Evolutionary conservation across 2,888 invertebrate species (phyloP), one percentile per base, ranked within the genome.

Genomic region (Lochmaea crataegi): DNA sequence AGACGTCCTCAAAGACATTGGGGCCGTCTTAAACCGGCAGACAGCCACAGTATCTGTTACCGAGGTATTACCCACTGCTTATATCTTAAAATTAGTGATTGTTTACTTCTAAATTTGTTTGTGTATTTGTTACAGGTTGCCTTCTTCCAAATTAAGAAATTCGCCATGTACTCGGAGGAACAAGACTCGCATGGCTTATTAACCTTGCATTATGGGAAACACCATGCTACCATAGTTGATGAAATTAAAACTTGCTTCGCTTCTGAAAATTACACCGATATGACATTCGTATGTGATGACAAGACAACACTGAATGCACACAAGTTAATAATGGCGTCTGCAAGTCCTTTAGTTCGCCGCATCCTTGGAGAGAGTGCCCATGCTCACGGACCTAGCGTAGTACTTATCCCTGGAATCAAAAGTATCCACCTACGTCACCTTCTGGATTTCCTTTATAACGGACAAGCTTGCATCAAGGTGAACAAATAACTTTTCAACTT

Each of bases 131-230:
- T 83, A 66, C 78, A 84, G 84, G 83, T 83, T 82, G 81, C 79
- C 81, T 82, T 81, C 77, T 78, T 80, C 81, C 76, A 79, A 81
- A 79, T 80, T 79, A 84, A 82, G 80, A 81, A 83, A 80, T 84
- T 83, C 86, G 87, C 88, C 88, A 90, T 89, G 89, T 90, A 89
- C 88, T 88, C 89, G 83, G 87, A 87, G 83, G 85, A 86, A 83
- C 85, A 86, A 83, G 87, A 87, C 79, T 81, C 90, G 87, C 91
- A 92, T 88, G 92, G 92, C 84, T 90, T 95, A 90, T 92, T 96
- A 90, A 95, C 95, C 87, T 92, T 96, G 89, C 95, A 95, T 89
- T 95, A 96, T 89, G 95, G 95, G 90, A 95, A 95, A 90, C 95
- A 95, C 91, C 94, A 94, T 90, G 94, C 94, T 89, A 95, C 95